A percentile compares a stretch with the other conserved stretches of the same genome.
These are phyloP conservation scores for Amia ocellicauda DNA, from an alignment of 2,113 vertebrate species.

Conservation along the genomic window DNA sequence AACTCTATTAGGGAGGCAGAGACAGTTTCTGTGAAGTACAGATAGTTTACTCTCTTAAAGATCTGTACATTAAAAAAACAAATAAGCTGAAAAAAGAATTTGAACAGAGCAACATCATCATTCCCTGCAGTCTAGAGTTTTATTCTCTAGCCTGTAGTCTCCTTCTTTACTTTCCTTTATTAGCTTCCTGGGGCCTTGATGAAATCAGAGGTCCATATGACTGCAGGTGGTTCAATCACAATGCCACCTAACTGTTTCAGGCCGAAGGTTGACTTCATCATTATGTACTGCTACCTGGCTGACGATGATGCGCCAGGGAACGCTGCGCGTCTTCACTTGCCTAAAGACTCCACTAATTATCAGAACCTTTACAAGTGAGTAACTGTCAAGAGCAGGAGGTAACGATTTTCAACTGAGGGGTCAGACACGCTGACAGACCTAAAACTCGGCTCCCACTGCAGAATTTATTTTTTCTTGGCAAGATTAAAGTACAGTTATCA, in stretches of 20 bases:
- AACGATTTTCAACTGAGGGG: background rate
- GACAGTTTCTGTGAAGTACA: too few species aligned
- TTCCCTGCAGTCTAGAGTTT: too few species aligned
- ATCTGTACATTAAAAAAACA: too few species aligned
- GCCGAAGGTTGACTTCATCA: background rate
- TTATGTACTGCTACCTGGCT: background rate
- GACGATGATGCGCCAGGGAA: background rate
- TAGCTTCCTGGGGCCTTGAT: too few species aligned
- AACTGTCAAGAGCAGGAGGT: background rate
- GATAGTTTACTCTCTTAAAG: too few species aligned
- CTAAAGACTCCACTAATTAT: too few species aligned
- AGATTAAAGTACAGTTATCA: conserved; percentile 31
- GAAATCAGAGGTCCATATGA: background rate
- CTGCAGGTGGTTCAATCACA: background rate
- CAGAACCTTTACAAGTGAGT: too few species aligned
- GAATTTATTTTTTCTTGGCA: background rate
- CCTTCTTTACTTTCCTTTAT: too few species aligned
- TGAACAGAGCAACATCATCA: too few species aligned
- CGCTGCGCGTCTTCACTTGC: background rate
- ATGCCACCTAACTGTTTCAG: background rate
- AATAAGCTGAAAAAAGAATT: too few species aligned
- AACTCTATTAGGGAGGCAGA: too few species aligned
- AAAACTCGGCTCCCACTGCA: conserved; percentile 12
- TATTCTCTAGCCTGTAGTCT: too few species aligned
- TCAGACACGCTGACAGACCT: background rate